These are phyloP conservation scores for Punctoribates punctum DNA, from an alignment of 2,888 invertebrate species.

Conservation along the genomic window DNA sequence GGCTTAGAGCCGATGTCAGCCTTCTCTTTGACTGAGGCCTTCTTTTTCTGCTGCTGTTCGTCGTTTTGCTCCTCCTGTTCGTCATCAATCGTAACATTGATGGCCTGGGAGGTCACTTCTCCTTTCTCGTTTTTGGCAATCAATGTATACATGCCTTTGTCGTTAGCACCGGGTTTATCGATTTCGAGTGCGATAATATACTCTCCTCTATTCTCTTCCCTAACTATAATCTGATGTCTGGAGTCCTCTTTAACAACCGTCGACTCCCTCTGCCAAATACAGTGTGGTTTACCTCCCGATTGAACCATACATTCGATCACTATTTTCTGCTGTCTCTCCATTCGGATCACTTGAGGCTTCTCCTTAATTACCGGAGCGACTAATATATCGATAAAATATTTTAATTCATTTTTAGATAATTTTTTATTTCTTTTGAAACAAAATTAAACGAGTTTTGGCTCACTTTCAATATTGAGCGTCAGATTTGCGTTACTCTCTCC, in stretches of 20 bases:
- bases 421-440: slow-evolving; percentile 14
- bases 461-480: slow-evolving; percentile 96
- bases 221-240: slow-evolving; percentile 70
- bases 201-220: slow-evolving; percentile 74
- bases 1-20: slow-evolving; percentile 42
- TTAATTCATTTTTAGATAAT: not conserved
- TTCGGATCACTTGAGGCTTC: slow-evolving; percentile 83
- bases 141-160: slow-evolving; percentile 66
- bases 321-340: slow-evolving; percentile 80
- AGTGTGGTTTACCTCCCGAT: slow-evolving; percentile 86
- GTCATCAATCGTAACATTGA: slow-evolving; percentile 72
- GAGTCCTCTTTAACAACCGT: slow-evolving; percentile 71
- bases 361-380: slow-evolving; percentile 87
- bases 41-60: not conserved
- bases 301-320: slow-evolving; percentile 89
- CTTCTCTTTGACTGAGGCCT: slow-evolving; percentile 43
- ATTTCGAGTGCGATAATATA: slow-evolving; percentile 86
- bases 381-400: slow-evolving; percentile 52
- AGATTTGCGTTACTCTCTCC: slow-evolving; percentile 97
- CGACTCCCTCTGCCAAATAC: slow-evolving; percentile 88
- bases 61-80: slow-evolving; percentile 43
- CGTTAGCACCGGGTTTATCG: slow-evolving; percentile 82
- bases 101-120: slow-evolving; percentile 82
- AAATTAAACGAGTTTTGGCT: slow-evolving; percentile 53
- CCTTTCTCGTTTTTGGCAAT: slow-evolving; percentile 96